Evolutionary conservation across 2,888 invertebrate genomes (phyloP), one percentile per base, ranked within the genome.

Genomic region (Meloe dianella): DNA sequence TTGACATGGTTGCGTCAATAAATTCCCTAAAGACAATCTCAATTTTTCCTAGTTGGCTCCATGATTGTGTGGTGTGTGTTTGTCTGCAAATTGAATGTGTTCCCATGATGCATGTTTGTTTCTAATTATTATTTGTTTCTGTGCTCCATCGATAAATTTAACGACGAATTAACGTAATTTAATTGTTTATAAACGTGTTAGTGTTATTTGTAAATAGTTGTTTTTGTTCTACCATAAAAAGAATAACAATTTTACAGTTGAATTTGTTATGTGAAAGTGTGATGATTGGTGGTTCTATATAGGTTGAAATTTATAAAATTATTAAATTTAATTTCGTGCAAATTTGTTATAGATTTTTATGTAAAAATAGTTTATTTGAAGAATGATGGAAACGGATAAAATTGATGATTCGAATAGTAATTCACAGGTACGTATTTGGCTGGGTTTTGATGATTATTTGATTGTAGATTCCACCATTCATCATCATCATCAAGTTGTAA

Each of bases 321-420:
- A n/a, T n/a, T n/a, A n/a, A n/a, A n/a, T n/a, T n/a, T 38, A 38
- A 38, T 38, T 38, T 38, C 4, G 38, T 38, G 38, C 14, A 32
- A 32, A 32, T 32, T 32, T 32, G 9, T 32, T 32, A 32, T 32
- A 32, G 32, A 32, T 32, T 32, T 29, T 29, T 29, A 29, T 10
- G 51, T 61, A 60, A 22, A 56, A 67, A 63, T 64, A 54, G 60
- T 29, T 24, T 57, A 63, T 51, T 63, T n/a, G n/a, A 91, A 89
- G 90, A 87, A 92, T 92, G 90, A 94, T 94, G 94, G 94, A 94
- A 90, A 94, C 93, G 86, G 94, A 94, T 88, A 92, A 92, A 89
- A 91, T 92, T 87, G 93, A 93, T 87, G 94, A 94, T 83, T 87
- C 89, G 77, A 89, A 87, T 85, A 87, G 89, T 80, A 90, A 88